Evolutionary conservation across 1,140 invertebrate genomes (phyloP), one percentile per base, ranked within the genome.

Genomic region (Scaptomyza pallida): DNA sequence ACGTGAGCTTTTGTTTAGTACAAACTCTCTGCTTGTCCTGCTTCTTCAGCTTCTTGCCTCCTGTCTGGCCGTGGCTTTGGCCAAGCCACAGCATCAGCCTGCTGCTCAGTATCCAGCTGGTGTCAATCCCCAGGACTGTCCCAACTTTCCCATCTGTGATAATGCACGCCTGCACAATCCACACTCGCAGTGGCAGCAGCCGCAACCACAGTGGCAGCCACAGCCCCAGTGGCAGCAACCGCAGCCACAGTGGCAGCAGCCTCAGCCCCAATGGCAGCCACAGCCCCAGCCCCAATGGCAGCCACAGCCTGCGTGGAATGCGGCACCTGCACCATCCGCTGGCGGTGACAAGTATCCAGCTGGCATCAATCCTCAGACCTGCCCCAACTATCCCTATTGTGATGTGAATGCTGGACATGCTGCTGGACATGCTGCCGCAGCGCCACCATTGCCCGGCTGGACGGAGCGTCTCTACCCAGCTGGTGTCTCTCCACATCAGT

Each of bases 381-480:
- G 92, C 73, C 92, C 92, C 75, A 92, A 92, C 72, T 92, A 92
- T 74, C 92, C 92, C 16, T 92, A 91, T 68, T 92, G 92, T 40
- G 89, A 91, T 76, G 82, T 82, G 61, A 85, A 86, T 64, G 86
- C 78, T 37, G 86, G 83, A 65, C 78, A 82, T 65, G 75, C 50
- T 15, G 75, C 56, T 26, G 77, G 85, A 9, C 82, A 82, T 2
- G 79, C 75, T 5, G 80, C 71, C 5, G 83, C 81, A 4, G 75
- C 90, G 17, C 89, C 91, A 56, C 89, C 91, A 56, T 59, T 91
- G 23, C 90, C 90, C 23, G 92, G 92, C 52, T 92, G 77, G 78
- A 89, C 89, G 64, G 89, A 91, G 78, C 88, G 91, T 33, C 88
- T 83, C 9, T 92, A 92, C 72, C 92, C 92, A 33, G 92, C 91